A percentile compares a stretch with the other conserved stretches of the same genome.
These are phyloP conservation scores for Brachyptera putata DNA, from an alignment of 2,888 invertebrate genomes.

Conservation along the genomic window DNA sequence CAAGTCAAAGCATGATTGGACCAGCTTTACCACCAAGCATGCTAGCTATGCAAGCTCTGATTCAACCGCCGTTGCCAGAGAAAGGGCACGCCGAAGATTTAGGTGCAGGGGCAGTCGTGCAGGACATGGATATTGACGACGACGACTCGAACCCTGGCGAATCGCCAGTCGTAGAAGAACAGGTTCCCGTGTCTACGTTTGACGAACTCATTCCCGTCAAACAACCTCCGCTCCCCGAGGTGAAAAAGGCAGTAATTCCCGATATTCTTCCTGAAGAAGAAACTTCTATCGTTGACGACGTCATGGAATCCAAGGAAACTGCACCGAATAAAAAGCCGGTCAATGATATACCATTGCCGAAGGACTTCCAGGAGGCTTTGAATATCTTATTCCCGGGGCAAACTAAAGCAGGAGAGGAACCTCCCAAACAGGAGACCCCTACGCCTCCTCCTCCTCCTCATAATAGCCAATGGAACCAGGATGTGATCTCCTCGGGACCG, in stretches of 20 bases:
- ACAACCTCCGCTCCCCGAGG: conserved; percentile 6
- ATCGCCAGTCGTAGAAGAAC: conserved; percentile 3
- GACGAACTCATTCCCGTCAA: neutral
- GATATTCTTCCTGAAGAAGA: neutral
- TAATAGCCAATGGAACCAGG: conserved; percentile 1
- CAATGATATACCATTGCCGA: conserved; percentile 51
- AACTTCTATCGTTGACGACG: conserved; percentile 43
- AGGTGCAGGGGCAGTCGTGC: conserved; percentile 22
- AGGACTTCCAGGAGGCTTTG: conserved; percentile 62
- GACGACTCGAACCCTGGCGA: conserved; percentile 30
- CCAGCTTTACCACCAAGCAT: neutral
- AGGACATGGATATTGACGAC: conserved; percentile 40
- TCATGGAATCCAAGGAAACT: conserved; percentile 26
- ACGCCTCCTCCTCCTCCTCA: neutral
- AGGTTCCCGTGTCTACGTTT: neutral
- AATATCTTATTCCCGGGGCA: conserved; percentile 62
- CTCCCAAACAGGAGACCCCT: neutral
- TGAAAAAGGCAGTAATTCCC: neutral
- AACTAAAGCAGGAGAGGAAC: neutral
- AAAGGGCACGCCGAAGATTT: neutral
- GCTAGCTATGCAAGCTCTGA: neutral
- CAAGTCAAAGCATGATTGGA: conserved; percentile 6
- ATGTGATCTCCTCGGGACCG: neutral
- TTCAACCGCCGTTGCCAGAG: neutral
- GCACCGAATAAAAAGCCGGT: conserved; percentile 25